Percentiles rank a stretch among this genome's conserved stretches.
Evolutionary conservation across 2,113 vertebrate species (phyloP).

Genomic region (Mus pahari): DNA sequence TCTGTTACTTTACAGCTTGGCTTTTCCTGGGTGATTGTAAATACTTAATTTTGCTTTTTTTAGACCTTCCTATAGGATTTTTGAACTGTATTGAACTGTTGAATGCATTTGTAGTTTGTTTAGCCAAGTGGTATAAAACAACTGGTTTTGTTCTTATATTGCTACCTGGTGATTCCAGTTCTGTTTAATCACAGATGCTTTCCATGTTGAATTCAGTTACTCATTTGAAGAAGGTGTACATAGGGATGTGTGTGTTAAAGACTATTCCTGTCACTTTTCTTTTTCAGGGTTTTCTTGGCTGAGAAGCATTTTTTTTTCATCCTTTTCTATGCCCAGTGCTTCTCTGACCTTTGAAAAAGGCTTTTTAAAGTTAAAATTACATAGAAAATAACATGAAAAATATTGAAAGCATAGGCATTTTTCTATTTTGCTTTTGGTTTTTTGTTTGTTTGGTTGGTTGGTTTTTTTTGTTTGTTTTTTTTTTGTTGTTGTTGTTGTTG

Average conservation of each 20-base stretch:
- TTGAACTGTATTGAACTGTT: background rate
- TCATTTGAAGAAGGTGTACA: background rate
- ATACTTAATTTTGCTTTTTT: constrained; percentile 7
- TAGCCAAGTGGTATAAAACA: background rate
- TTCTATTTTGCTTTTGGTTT: too few relatives aligned
- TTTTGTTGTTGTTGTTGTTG: too few relatives aligned
- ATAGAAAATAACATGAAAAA: constrained; percentile 32
- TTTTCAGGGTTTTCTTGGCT: background rate
- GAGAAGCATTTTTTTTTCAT: background rate
- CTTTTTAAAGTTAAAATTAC: background rate
- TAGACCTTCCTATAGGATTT: background rate
- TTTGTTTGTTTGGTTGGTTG: too few relatives aligned
- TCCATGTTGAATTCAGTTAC: constrained; percentile 30
- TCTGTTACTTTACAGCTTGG: background rate
- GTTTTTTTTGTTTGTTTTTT: too few relatives aligned
- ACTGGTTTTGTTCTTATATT: background rate
- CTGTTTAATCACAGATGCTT: background rate
- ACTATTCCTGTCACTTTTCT: background rate
- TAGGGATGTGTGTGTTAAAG: background rate
- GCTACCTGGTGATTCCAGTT: background rate
- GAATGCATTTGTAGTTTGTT: constrained; percentile 10
- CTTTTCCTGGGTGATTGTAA: constrained; percentile 18
- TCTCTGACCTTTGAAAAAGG: background rate
- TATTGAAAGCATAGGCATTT: background rate
- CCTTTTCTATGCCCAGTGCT: background rate